A percentile compares a stretch with the other conserved stretches of the same genome.
Conservation (phyloP, 92 coral and sea anemone species). For the Epizoanthus stellaris region DNA sequence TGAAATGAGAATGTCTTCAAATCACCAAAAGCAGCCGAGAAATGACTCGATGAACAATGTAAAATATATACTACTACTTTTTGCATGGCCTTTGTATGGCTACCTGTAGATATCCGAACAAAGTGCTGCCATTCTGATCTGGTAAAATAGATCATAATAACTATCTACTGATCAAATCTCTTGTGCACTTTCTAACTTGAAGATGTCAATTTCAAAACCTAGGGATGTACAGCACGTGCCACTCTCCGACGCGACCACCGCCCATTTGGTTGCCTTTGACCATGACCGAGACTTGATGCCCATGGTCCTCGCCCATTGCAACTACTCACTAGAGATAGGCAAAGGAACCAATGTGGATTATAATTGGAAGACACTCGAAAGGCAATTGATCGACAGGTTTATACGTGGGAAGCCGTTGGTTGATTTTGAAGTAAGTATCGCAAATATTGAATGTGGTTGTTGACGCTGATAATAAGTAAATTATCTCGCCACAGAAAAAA, state of each 20-base stretch:
- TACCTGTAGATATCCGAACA: too few relatives aligned
- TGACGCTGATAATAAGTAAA: neutral
- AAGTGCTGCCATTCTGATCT: too few relatives aligned
- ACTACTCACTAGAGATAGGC: slow-evolving; percentile 86
- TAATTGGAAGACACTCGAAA: slow-evolving; percentile 79
- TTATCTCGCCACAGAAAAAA: neutral
- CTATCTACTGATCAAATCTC: too few relatives aligned
- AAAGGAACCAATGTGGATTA: slow-evolving; percentile 84
- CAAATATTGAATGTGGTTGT: neutral
- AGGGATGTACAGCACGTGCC: slow-evolving; percentile 63
- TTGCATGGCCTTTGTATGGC: too few relatives aligned
- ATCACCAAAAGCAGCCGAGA: too few relatives aligned
- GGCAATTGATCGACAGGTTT: slow-evolving; percentile 83
- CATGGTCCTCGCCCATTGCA: slow-evolving; percentile 77
- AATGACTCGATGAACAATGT: too few relatives aligned
- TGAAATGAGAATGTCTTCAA: too few relatives aligned
- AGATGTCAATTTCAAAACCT: neutral
- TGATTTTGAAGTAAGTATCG: slow-evolving; percentile 67
- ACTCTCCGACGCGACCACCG: slow-evolving; percentile 63
- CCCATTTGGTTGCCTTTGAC: slow-evolving; percentile 82
- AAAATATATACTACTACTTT: too few relatives aligned
- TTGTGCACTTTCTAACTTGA: neutral
- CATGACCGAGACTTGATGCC: slow-evolving; percentile 81
- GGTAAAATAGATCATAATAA: too few relatives aligned
- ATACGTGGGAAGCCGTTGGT: slow-evolving; percentile 72